Evolutionary conservation across 2,113 vertebrate genomes (phyloP).

Genomic region (Cyrtonyx montezumae): DNA sequence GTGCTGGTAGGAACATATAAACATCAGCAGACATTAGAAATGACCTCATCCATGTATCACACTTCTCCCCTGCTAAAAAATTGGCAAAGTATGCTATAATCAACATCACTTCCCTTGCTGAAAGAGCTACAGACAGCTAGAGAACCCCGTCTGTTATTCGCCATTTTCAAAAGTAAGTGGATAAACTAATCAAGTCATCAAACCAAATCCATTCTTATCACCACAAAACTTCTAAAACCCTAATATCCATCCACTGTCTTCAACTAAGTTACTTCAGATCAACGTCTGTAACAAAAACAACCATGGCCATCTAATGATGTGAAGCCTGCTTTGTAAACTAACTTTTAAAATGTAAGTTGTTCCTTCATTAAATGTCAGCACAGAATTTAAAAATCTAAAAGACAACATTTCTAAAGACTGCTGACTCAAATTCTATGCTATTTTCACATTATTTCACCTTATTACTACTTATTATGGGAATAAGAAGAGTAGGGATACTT

Average conservation of each 20-base stretch:
- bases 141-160: not conserved
- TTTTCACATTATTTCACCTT: slow-evolving; percentile 45
- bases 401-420: not conserved
- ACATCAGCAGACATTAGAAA: not conserved
- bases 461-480: slow-evolving; percentile 5
- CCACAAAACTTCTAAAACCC: not conserved
- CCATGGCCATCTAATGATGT: not conserved
- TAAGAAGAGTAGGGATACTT: not conserved
- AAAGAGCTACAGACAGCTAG: not conserved
- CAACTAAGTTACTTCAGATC: not conserved
- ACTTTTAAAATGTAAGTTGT: slow-evolving; percentile 8
- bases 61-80: not conserved
- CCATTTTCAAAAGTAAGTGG: not conserved
- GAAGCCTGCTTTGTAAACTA: not conserved
- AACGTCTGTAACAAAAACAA: not conserved
- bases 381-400: not conserved
- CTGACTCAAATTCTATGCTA: not conserved
- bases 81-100: not conserved
- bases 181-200: not conserved
- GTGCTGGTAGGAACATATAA: not conserved
- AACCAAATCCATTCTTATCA: not conserved
- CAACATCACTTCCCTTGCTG: not conserved
- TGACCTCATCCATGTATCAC: rapidly evolving
- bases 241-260: not conserved
- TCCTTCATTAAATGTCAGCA: slow-evolving; percentile 11